phyloP scores from a whole-genome alignment of 2,797 vertebrate genomes.

The Rallus crepitans region DNA sequence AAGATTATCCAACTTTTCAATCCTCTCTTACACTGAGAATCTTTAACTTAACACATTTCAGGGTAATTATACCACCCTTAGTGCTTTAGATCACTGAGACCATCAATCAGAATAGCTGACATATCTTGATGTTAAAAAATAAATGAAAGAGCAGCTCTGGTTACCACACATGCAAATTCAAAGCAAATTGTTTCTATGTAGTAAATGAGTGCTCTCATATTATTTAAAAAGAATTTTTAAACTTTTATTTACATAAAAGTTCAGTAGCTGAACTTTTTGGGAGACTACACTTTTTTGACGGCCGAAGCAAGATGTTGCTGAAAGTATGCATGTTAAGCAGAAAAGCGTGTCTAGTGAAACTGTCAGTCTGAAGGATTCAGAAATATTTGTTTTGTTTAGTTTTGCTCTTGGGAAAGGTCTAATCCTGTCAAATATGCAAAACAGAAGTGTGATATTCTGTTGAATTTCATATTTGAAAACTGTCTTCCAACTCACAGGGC shows the following conservation, averaged over 20 bases:
- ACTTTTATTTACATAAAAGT: background rate
- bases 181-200: background rate
- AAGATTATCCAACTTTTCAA: background rate
- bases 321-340: background rate
- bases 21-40: background rate
- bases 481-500: background rate
- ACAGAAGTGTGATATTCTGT: background rate
- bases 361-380: background rate
- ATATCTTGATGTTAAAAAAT: background rate
- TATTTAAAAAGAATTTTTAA: background rate
- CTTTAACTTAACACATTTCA: background rate
- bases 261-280: background rate
- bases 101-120: background rate
- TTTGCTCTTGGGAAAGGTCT: background rate
- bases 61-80: background rate
- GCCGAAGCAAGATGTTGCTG: background rate
- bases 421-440: background rate
- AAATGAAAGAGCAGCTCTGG: background rate
- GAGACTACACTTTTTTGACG: background rate
- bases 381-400: background rate
- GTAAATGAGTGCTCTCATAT: background rate
- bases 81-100: too few species aligned
- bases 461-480: background rate
- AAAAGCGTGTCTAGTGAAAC: background rate
- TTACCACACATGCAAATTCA: background rate